Percentiles rank a stretch among this genome's conserved stretches.
phyloP scores from a whole-genome alignment of 2,113 vertebrate species.

The Ameiurus melas region DNA sequence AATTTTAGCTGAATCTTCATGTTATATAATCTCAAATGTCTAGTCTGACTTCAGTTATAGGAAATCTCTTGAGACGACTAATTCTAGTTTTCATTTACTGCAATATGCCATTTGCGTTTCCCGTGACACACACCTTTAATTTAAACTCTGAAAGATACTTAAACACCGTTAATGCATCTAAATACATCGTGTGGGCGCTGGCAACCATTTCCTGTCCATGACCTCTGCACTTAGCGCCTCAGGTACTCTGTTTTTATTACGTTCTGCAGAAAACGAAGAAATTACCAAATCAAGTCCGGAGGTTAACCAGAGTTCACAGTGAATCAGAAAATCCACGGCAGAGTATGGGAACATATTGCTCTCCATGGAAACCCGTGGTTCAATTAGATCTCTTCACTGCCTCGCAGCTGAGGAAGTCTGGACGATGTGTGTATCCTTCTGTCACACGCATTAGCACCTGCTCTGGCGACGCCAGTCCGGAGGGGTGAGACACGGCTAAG shows the following conservation, averaged over 20 bases:
- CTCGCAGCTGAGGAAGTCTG: conserved; percentile 47
- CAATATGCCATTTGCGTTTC: background rate
- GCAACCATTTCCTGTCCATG: background rate
- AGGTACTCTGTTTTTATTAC: conserved; percentile 31
- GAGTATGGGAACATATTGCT: conserved; percentile 53
- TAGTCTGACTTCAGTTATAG: background rate
- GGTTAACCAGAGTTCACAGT: conserved; percentile 50
- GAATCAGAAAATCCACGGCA: conserved; percentile 46
- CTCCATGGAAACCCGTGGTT: conserved; percentile 56
- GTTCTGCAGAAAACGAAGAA: conserved; percentile 31
- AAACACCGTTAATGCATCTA: conserved; percentile 7
- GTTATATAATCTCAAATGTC: background rate
- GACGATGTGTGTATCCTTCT: conserved; percentile 47
- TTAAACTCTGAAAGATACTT: background rate
- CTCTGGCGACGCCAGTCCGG: conserved; percentile 20
- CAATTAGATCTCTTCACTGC: conserved; percentile 55
- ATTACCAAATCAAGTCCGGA: conserved; percentile 49
- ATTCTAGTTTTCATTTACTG: background rate
- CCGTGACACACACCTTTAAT: background rate
- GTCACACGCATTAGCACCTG: conserved; percentile 49
- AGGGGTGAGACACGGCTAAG: conserved; percentile 27
- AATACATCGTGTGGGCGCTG: background rate
- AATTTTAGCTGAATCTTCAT: background rate
- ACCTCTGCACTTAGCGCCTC: conserved; percentile 11
- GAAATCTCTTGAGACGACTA: background rate